Percentiles rank a stretch among this genome's conserved stretches.
Conservation (phyloP, 2,888 invertebrate species). For the Cryptus viduatorius region DNA sequence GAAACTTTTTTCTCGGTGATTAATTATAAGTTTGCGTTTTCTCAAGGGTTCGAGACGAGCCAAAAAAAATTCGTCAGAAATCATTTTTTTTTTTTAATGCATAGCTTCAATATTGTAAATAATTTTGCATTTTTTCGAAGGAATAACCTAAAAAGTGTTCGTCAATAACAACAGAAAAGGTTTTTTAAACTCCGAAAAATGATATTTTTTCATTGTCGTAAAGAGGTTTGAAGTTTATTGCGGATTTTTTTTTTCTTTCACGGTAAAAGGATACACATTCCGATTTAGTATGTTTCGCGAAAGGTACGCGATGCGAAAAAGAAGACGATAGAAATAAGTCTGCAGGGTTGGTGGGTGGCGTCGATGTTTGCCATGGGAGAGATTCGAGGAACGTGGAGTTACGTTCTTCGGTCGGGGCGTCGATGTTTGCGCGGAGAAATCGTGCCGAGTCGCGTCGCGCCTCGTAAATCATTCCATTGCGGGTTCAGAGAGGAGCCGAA, state of each 20-base stretch:
- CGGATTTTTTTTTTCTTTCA: background rate
- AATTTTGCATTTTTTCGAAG: background rate
- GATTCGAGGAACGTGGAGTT: slow-evolving; percentile 27
- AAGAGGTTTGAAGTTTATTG: background rate
- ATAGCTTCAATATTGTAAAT: background rate
- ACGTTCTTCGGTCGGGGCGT: slow-evolving; percentile 30
- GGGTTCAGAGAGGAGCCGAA: slow-evolving; percentile 35
- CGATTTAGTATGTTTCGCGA: background rate
- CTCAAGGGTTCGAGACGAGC: background rate
- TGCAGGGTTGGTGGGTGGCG: slow-evolving; percentile 30
- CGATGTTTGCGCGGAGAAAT: slow-evolving; percentile 58
- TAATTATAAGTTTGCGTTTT: slow-evolving; percentile 59
- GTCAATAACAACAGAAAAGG: background rate
- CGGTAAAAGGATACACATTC: background rate
- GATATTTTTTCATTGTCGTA: background rate
- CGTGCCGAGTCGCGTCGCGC: slow-evolving; percentile 51
- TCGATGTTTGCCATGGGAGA: slow-evolving; percentile 50
- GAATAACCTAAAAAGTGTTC: background rate
- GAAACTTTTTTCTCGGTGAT: slow-evolving; percentile 29
- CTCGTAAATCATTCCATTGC: slow-evolving; percentile 68
- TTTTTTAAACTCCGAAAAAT: background rate
- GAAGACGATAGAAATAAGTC: slow-evolving; percentile 36
- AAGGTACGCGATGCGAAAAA: background rate
- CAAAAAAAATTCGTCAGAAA: background rate
- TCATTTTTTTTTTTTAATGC: background rate